Base-by-base conservation (phyloP, 2,888 invertebrate genomes). In the Pherbina coryleti region DNA sequence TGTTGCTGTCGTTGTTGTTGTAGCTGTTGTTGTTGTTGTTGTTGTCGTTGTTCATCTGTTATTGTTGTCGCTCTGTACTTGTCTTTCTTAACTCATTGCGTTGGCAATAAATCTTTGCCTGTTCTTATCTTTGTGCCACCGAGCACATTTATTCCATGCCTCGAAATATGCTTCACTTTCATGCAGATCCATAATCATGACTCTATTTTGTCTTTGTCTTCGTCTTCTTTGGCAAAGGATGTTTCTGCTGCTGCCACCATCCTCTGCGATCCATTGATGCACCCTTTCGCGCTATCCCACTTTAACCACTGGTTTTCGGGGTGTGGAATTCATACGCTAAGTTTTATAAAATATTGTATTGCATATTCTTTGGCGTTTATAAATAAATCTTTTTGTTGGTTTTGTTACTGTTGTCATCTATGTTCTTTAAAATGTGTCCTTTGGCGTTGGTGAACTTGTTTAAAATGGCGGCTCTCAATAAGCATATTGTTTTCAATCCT, bases 61-160 rank as follows among this genome's bases (percentile, higher is more conserved):
- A 28, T 60, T 22, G 57, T 60, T 60, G 57, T 60, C 19, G n/a
- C 82, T 84, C 83, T 82, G 84, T 86, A 86, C 87, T 87, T 86
- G 86, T 87, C 87, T 86, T 87, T 86, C 86, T 88, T 87, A 87
- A 86, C 87, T 87, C 87, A 87, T 87, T 88, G 88, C 85, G 85
- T 85, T 83, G 85, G 88, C 82, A 86, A 88, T 88, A 88, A 88
- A 88, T 88, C 88, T 88, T 87, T 79, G 79, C 79, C 78, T 84
- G 83, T 77, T 81, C 84, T 87, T 87, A 87, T 87, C 86, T 82
- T 44, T 76, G 64, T 80, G 77, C 77, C 64, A 72, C 75, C 51
- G 79, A 79, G 75, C 82, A 81, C 82, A 82, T 80, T 82, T 79
- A 79, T 67, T 62, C 57, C 75, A 71, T 75, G 77, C 62, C 73